Conservation (phyloP, 2,888 invertebrate genomes). For the Synergus gifuensis region DNA sequence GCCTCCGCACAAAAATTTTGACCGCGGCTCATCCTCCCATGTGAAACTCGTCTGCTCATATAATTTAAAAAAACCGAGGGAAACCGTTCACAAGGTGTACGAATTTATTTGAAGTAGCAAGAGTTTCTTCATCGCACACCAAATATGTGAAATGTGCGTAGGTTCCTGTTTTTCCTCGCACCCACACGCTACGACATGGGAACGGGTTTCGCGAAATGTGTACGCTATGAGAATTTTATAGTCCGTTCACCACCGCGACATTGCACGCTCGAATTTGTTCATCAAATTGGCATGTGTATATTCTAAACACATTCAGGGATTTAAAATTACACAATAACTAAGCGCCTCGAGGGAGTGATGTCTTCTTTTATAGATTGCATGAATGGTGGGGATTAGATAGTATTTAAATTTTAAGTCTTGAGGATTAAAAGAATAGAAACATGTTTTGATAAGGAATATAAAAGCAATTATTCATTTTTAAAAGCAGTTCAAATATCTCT, state of each 20-base stretch:
- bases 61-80: slow-evolving; percentile 3
- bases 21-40: not conserved
- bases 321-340: not conserved
- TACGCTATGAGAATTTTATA: slow-evolving; percentile 47
- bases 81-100: slow-evolving; percentile 26
- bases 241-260: slow-evolving; percentile 51
- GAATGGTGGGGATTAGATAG: not conserved
- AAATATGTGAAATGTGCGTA: slow-evolving; percentile 53
- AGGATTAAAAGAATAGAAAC: not conserved
- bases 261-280: slow-evolving; percentile 49
- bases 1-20: not conserved
- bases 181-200: slow-evolving; percentile 49
- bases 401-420: not conserved
- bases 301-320: not conserved
- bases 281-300: not conserved
- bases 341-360: not conserved
- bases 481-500: not conserved
- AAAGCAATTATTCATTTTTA: not conserved
- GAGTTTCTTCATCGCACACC: slow-evolving; percentile 40
- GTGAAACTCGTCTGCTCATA: not conserved
- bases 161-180: slow-evolving; percentile 53
- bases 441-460: not conserved
- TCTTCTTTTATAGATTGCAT: slow-evolving; percentile 2
- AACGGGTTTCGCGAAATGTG: slow-evolving; percentile 55
- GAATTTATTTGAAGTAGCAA: slow-evolving; percentile 30